phyloP scores from a whole-genome alignment of 1,140 invertebrate species.

The Nomia melanderi region DNA sequence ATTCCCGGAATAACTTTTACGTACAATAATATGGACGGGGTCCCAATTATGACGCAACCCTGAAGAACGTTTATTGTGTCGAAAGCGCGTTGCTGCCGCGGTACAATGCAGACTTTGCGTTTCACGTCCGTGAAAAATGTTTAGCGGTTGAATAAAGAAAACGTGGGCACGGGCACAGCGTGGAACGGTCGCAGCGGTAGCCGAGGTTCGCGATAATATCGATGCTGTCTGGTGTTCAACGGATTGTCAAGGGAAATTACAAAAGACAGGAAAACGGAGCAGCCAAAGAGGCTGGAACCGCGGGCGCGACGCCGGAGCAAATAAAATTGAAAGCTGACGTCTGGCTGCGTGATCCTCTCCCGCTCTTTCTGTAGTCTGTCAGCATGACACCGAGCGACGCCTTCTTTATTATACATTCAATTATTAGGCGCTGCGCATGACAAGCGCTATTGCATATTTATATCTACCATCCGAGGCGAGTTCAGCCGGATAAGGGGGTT shows the following conservation, averaged over 20 bases:
- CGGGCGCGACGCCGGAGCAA: no score
- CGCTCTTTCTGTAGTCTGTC: constrained; percentile 67
- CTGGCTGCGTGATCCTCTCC: constrained; percentile 66
- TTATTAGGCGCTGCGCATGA: constrained; percentile 80
- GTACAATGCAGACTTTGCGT: neutral
- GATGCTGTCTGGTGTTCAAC: constrained; percentile 41
- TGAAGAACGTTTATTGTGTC: neutral
- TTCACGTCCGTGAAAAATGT: neutral
- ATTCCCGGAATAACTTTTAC: neutral
- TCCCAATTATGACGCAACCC: neutral
- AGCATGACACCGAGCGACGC: constrained; percentile 76
- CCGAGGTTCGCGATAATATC: constrained; percentile 11
- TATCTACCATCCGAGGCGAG: constrained; percentile 70
- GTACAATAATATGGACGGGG: neutral
- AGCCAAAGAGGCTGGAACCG: constrained; percentile 26
- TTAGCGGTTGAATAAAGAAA: neutral
- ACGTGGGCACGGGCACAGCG: neutral
- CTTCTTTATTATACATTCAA: constrained; percentile 81
- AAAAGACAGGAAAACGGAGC: constrained; percentile 52
- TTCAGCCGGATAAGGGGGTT: constrained; percentile 67
- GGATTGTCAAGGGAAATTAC: constrained; percentile 34
- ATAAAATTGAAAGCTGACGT: constrained; percentile 77
- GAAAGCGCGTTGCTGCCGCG: neutral
- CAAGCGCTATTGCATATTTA: constrained; percentile 80
- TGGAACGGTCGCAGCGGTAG: neutral